Percentiles rank a stretch among this genome's conserved stretches.
phyloP scores from a whole-genome alignment of 2,888 invertebrate genomes.

The Lobophora halterata region DNA sequence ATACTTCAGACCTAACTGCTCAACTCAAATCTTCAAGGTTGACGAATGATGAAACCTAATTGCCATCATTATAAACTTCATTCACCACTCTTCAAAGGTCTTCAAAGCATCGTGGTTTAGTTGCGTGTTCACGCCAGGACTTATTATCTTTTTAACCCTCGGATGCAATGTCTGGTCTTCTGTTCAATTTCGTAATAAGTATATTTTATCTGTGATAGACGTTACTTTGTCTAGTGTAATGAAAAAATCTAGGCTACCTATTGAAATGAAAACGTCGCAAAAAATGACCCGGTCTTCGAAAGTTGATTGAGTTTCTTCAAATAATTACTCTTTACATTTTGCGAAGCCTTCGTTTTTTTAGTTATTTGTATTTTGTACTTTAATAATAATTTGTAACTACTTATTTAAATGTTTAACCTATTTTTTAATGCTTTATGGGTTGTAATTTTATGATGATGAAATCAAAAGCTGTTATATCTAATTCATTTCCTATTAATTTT shows the following conservation, averaged over 20 bases:
- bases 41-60: constrained; percentile 11
- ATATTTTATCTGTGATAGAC: too few relatives aligned
- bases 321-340: too few relatives aligned
- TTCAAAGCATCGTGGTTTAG: constrained; percentile 23
- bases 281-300: constrained; percentile 21
- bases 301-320: too few relatives aligned
- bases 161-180: constrained; percentile 5
- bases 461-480: too few relatives aligned
- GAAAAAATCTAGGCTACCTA: constrained; percentile 30
- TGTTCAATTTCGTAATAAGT: constrained; percentile 39
- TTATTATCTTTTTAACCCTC: constrained; percentile 6
- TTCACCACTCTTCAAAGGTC: constrained; percentile 11
- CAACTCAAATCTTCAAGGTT: constrained; percentile 7
- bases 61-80: constrained; percentile 18
- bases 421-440: too few relatives aligned
- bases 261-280: constrained; percentile 25
- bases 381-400: too few relatives aligned
- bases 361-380: too few relatives aligned
- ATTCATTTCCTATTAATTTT: too few relatives aligned
- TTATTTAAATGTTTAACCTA: too few relatives aligned
- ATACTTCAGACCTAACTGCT: not conserved
- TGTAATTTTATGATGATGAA: too few relatives aligned
- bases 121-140: constrained; percentile 26
- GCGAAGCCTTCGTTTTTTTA: too few relatives aligned
- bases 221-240: too few relatives aligned